Evolutionary conservation across 1,140 invertebrate genomes (phyloP).

Genomic region (Stenopsyche tienmushanensis): DNA sequence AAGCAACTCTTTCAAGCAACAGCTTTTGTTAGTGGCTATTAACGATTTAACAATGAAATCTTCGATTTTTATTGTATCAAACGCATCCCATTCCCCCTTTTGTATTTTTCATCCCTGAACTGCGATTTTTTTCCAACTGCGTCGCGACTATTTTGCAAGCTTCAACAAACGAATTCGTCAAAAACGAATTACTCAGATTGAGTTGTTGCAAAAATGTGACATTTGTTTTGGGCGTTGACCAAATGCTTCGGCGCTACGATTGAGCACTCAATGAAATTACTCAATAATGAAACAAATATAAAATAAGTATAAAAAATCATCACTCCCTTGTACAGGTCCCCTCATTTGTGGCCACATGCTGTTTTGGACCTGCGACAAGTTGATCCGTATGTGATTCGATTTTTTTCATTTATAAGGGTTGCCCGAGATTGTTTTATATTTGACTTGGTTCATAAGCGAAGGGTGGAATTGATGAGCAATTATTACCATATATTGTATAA

Average conservation of each 20-base stretch:
- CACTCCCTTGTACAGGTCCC: conserved; percentile 6
- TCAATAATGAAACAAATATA: conserved; percentile 23
- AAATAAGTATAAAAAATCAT: conserved; percentile 22
- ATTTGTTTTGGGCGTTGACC: conserved; percentile 32
- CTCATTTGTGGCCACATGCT: conserved; percentile 29
- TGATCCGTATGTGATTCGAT: conserved; percentile 15
- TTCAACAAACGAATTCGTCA: not conserved
- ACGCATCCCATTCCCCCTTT: not conserved
- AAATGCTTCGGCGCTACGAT: conserved; percentile 17
- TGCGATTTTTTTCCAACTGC: not conserved
- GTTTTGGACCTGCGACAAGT: conserved; percentile 13
- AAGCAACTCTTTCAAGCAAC: conserved; percentile 10
- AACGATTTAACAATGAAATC: not conserved
- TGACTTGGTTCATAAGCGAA: conserved; percentile 5
- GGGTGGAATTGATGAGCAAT: no score
- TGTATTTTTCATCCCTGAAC: not conserved
- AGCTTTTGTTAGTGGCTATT: conserved; percentile 16
- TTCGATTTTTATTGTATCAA: not conserved
- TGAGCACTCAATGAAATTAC: conserved; percentile 16
- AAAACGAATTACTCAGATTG: no score
- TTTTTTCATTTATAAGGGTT: not conserved
- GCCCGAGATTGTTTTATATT: conserved; percentile 16
- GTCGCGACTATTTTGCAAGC: not conserved
- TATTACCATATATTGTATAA: no score
- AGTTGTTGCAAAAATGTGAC: conserved; percentile 14